phyloP scores from a whole-genome alignment of 1,140 invertebrate genomes.

The Agraylea sexmaculata region DNA sequence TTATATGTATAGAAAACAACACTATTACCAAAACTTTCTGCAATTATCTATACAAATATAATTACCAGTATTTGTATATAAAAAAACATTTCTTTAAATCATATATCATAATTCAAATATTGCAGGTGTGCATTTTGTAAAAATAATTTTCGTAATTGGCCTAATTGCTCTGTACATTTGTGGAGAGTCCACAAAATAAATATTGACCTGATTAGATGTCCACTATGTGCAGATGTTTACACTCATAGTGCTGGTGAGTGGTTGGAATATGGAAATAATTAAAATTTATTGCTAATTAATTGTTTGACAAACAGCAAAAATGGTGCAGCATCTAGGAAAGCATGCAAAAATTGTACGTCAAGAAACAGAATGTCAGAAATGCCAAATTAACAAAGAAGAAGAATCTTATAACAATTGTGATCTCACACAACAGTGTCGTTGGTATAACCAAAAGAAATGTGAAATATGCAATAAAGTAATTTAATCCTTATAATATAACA shows the following conservation, averaged over 20 bases:
- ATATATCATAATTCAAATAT: slow-evolving; percentile 5
- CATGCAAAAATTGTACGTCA: slow-evolving; percentile 7
- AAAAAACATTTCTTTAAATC: no score
- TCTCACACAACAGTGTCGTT: background rate
- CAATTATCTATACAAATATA: no score
- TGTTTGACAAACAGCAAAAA: no score
- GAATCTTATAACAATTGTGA: background rate
- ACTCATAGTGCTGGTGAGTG: slow-evolving; percentile 16
- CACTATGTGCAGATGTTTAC: slow-evolving; percentile 9
- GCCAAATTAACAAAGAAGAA: background rate
- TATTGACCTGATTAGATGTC: slow-evolving; percentile 15
- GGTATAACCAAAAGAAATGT: slow-evolving; percentile 12
- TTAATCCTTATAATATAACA: background rate
- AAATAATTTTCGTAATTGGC: slow-evolving; percentile 12
- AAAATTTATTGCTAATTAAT: no score
- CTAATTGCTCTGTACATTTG: slow-evolving; percentile 17
- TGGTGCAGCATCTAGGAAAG: slow-evolving; percentile 11
- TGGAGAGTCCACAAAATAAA: slow-evolving; percentile 8
- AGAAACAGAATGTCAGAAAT: slow-evolving; percentile 1
- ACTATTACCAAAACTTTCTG: no score
- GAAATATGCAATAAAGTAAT: slow-evolving; percentile 15
- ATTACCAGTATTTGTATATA: no score
- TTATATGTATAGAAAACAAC: no score
- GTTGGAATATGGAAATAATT: no score
- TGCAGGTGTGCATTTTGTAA: slow-evolving; percentile 14